phyloP scores from a whole-genome alignment of 1,140 invertebrate species.

The Aphelinus certus region DNA sequence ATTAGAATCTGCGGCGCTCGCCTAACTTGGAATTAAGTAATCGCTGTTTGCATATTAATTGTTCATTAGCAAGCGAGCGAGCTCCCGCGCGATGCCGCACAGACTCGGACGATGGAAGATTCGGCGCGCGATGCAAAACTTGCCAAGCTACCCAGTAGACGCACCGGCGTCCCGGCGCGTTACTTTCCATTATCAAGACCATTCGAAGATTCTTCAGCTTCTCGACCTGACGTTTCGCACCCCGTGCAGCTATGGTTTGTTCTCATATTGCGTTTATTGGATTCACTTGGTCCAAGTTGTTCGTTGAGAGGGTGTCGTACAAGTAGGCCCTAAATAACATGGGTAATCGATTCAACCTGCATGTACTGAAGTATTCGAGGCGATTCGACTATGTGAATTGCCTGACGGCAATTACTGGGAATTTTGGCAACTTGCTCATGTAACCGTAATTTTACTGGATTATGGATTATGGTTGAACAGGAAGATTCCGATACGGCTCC shows the following conservation, averaged over 20 bases:
- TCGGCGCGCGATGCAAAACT: slow-evolving; percentile 21
- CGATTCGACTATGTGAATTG: too few species aligned
- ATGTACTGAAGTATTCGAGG: too few species aligned
- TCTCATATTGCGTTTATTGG: background rate
- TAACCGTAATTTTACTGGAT: too few species aligned
- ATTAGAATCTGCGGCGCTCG: slow-evolving; percentile 51
- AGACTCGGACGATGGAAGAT: slow-evolving; percentile 8
- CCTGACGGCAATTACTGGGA: too few species aligned
- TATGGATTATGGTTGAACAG: too few species aligned
- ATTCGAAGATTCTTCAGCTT: slow-evolving; percentile 6
- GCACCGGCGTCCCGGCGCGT: slow-evolving; percentile 13
- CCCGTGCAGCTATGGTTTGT: background rate
- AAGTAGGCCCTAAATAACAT: too few species aligned
- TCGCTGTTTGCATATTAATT: slow-evolving; percentile 65
- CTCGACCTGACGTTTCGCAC: background rate
- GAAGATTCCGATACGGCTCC: too few species aligned
- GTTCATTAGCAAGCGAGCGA: slow-evolving; percentile 53
- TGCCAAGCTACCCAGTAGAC: background rate
- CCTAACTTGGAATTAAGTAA: slow-evolving; percentile 61
- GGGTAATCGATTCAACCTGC: too few species aligned
- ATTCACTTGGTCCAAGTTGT: too few species aligned
- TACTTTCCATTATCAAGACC: slow-evolving; percentile 19
- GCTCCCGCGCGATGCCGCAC: background rate
- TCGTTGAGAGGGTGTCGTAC: too few species aligned
- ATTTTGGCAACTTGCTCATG: too few species aligned